Percentiles rank a stretch among this genome's conserved stretches.
phyloP scores from a whole-genome alignment of 2,888 invertebrate species.

The Lasioglossum morio region DNA sequence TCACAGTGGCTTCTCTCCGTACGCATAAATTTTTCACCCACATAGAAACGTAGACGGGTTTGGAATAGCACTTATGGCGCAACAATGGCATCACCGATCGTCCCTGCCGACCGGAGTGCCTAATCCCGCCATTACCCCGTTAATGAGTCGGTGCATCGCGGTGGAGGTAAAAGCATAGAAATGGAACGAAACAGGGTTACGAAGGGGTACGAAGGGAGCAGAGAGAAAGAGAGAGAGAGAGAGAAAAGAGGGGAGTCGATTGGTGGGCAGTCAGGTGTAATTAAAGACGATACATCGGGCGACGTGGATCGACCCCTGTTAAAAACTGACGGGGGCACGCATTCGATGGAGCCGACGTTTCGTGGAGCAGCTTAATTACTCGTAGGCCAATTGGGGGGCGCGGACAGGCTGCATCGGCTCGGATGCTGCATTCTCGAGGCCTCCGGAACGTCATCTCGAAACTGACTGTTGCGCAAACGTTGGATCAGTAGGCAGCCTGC shows the following conservation, averaged over 20 bases:
- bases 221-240: no score
- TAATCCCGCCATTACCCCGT: slow-evolving; percentile 23
- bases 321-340: slow-evolving; percentile 9
- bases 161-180: neutral
- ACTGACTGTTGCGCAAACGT: slow-evolving; percentile 73
- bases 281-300: slow-evolving; percentile 39
- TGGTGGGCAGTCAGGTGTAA: slow-evolving; percentile 21
- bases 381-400: slow-evolving; percentile 14
- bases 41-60: neutral
- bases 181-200: neutral
- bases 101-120: neutral
- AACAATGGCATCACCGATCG: neutral
- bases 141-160: slow-evolving; percentile 16
- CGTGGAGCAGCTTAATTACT: slow-evolving; percentile 41
- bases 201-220: neutral
- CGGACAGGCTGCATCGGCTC: slow-evolving; percentile 11
- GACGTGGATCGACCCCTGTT: slow-evolving; percentile 20
- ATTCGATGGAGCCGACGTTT: neutral
- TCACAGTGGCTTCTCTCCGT: neutral
- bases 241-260: neutral
- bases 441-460: slow-evolving; percentile 68
- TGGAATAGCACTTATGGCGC: neutral
- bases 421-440: slow-evolving; percentile 63
- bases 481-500: slow-evolving; percentile 69
- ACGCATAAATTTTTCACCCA: neutral